These are phyloP conservation scores for Salarias fasciatus DNA, from an alignment of 2,797 vertebrate species.

Conservation along the genomic window DNA sequence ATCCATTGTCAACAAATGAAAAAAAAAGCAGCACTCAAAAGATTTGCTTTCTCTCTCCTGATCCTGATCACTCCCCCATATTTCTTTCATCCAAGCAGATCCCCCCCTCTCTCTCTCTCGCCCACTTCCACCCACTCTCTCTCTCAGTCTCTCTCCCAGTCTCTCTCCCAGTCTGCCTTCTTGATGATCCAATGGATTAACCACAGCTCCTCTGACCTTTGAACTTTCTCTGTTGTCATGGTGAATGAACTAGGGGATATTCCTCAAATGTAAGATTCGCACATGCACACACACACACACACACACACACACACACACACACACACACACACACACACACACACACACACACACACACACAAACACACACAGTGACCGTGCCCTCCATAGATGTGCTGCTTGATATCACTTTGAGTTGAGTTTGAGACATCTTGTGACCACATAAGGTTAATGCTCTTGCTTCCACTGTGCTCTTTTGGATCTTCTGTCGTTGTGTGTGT, in stretches of 20 bases:
- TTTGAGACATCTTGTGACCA: constrained; percentile 67
- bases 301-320: not conserved
- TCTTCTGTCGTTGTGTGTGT: constrained; percentile 24
- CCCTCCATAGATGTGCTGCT: constrained; percentile 61
- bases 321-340: not conserved
- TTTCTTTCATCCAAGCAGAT: constrained; percentile 43
- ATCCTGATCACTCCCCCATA: constrained; percentile 43
- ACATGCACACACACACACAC: constrained; percentile 5
- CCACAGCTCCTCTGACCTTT: constrained; percentile 55
- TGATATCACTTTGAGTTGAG: constrained; percentile 44
- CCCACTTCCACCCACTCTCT: constrained; percentile 46
- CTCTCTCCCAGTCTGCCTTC: constrained; percentile 46
- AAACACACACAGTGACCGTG: not conserved
- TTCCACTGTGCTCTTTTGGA: constrained; percentile 43
- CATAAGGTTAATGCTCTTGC: constrained; percentile 69
- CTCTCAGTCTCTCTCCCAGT: constrained; percentile 33
- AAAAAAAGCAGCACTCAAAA: constrained; percentile 15
- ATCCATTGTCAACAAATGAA: constrained; percentile 21
- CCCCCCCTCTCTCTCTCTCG: constrained; percentile 20
- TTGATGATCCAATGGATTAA: constrained; percentile 69
- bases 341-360: not conserved
- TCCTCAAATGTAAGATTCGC: constrained; percentile 50
- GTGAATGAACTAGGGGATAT: constrained; percentile 58
- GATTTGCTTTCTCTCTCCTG: not conserved
- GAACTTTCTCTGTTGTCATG: constrained; percentile 69